Base-by-base conservation (phyloP, 2,888 invertebrate genomes). In the Drosophila macrospina region DNA sequence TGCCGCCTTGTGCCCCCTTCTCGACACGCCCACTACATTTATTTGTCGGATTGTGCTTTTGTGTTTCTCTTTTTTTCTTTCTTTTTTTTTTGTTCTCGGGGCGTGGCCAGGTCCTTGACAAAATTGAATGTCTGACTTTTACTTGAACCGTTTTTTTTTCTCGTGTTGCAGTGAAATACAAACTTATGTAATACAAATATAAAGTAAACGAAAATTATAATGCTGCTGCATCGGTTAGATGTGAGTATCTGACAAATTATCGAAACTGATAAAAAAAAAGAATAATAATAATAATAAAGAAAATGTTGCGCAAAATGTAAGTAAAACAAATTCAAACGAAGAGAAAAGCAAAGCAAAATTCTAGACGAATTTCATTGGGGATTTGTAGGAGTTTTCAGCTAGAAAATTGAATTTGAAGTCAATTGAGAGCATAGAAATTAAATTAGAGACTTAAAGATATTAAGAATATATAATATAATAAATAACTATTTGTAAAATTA, bases 51-150 rank as follows among this genome's bases (percentile, higher is more conserved):
- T 20, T 20, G 15, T 36, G 13, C 30, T 2, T 8, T 11, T 32
- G 2, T 20, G 7, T 34, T 8, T 30, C 45, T 16, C 8, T 32
- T 0, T 41, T 32, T 32, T 2, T 34, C 11, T 55, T 15, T 8
- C 11, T 56, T 11, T 47, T 36, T 24, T 45, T 55, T 36, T 30
- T n/a, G n/a, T n/a, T n/a, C n/a, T 59, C 20, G 20, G 74, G 74
- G 74, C 74, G 76, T 76, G 77, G 75, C 76, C 66, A 45, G 50
- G 8, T 72, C 44, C 73, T 57, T 37, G 30, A 50, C 50, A 28
- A 48, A 26, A 47, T 44, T 47, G 20, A 54, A 68, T 62, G 42
- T 30, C 36, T 36, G 54, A 56, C 45, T 42, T 47, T 45, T 56
- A 16, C 48, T 70, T 41, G 59, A 65, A n/a, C n/a, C n/a, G 34